Evolutionary conservation across 1,140 invertebrate species (phyloP).

Genomic region (Sweltsa coloradensis): DNA sequence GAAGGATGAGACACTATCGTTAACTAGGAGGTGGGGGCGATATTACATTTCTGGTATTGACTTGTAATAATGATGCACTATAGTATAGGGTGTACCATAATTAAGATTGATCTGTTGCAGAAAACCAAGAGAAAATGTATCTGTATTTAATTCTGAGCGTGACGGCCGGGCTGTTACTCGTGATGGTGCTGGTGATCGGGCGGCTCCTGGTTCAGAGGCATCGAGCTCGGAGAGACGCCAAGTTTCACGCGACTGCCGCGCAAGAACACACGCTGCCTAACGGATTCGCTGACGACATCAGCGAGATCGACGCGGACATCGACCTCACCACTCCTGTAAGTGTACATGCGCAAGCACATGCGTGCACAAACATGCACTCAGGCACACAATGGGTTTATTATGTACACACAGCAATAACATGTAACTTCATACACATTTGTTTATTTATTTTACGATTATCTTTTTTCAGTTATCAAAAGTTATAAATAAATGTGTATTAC

Average conservation of each 20-base stretch:
- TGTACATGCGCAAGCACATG: no score
- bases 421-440: conserved; percentile 12
- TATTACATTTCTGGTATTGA: no score
- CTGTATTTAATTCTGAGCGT: conserved; percentile 63
- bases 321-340: conserved; percentile 46
- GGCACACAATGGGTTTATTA: conserved; percentile 20
- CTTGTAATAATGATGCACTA: no score
- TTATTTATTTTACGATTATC: no score
- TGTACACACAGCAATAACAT: conserved; percentile 14
- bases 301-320: conserved; percentile 58
- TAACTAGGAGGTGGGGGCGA: no score
- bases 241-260: conserved; percentile 38
- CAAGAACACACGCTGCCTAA: conserved; percentile 48
- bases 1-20: no score
- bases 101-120: no score
- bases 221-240: conserved; percentile 35
- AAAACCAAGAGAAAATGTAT: conserved; percentile 63
- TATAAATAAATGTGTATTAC: no score
- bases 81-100: no score
- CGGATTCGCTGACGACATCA: conserved; percentile 56
- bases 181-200: conserved; percentile 51
- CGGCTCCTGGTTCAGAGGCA: conserved; percentile 47
- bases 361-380: no score
- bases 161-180: conserved; percentile 48
- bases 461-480: no score